Conservation (phyloP, 2,888 invertebrate genomes). For the Glyphotaelius pellucidus region DNA sequence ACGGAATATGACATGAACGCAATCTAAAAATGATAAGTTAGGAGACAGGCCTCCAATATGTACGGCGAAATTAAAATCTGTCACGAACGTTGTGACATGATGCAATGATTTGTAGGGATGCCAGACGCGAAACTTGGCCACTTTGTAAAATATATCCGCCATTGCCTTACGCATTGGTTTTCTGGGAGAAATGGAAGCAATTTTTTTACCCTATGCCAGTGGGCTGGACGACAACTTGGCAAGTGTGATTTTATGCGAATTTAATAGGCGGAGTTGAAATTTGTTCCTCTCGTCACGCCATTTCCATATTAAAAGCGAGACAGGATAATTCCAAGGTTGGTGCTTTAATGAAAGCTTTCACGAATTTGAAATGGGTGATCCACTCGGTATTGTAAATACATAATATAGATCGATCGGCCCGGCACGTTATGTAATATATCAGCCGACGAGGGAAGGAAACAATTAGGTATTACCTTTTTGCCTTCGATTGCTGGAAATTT, state of each 20-base stretch:
- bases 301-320: slow-evolving; percentile 43
- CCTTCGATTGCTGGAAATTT: slow-evolving; percentile 19
- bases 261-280: slow-evolving; percentile 34
- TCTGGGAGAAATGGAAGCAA: neutral
- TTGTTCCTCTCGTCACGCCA: slow-evolving; percentile 37
- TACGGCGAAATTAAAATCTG: slow-evolving; percentile 4
- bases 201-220: slow-evolving; percentile 2
- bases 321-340: slow-evolving; percentile 25
- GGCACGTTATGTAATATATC: neutral
- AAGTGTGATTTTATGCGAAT: slow-evolving; percentile 43
- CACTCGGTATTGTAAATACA: slow-evolving; percentile 11
- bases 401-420: slow-evolving; percentile 23
- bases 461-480: slow-evolving; percentile 9
- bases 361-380: slow-evolving; percentile 9
- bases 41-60: neutral
- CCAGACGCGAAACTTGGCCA: neutral
- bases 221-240: slow-evolving; percentile 13
- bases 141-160: neutral
- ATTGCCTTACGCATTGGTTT: neutral
- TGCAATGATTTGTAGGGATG: neutral
- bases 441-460: slow-evolving; percentile 19
- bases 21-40: slow-evolving; percentile 13
- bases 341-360: slow-evolving; percentile 28
- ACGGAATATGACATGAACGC: neutral
- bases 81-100: neutral